A percentile compares a stretch with the other conserved stretches of the same genome.
These are phyloP conservation scores for Epirrita christyi DNA, from an alignment of 2,888 invertebrate species.

Conservation along the genomic window DNA sequence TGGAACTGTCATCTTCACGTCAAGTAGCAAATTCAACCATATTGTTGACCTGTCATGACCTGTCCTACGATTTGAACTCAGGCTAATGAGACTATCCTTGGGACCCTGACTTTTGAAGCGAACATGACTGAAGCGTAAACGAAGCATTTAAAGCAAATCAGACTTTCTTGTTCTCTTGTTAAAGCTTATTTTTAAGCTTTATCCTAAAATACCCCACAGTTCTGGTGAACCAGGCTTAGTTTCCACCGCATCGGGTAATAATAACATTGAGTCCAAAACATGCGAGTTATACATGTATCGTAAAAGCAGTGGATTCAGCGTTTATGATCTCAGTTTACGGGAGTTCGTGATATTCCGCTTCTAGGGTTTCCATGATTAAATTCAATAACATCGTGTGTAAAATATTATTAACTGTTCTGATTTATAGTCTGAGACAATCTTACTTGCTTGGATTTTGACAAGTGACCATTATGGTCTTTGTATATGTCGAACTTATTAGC, in stretches of 20 bases:
- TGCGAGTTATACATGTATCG: conserved; percentile 13
- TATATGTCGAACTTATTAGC: no score
- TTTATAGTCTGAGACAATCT: neutral
- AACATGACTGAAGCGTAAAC: no score
- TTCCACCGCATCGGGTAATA: conserved; percentile 10
- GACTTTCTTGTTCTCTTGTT: no score
- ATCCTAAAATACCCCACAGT: neutral
- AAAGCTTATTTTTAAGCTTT: neutral
- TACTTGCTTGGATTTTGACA: no score
- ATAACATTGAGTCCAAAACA: conserved; percentile 13
- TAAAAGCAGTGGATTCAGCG: conserved; percentile 73
- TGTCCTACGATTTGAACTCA: no score
- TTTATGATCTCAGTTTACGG: conserved; percentile 68
- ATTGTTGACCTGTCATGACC: no score
- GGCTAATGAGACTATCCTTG: no score
- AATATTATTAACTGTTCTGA: neutral
- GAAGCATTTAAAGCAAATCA: no score
- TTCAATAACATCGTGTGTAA: neutral
- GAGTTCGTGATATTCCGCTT: conserved; percentile 64
- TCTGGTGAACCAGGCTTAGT: neutral
- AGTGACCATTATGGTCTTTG: no score
- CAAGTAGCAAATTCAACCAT: no score
- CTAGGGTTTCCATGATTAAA: conserved; percentile 20
- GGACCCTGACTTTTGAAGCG: no score
- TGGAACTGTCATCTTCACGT: no score